These are phyloP conservation scores for Stichopus chloronotus DNA, from an alignment of 35 echinoderm and acorn worm species.

Conservation along the genomic window DNA sequence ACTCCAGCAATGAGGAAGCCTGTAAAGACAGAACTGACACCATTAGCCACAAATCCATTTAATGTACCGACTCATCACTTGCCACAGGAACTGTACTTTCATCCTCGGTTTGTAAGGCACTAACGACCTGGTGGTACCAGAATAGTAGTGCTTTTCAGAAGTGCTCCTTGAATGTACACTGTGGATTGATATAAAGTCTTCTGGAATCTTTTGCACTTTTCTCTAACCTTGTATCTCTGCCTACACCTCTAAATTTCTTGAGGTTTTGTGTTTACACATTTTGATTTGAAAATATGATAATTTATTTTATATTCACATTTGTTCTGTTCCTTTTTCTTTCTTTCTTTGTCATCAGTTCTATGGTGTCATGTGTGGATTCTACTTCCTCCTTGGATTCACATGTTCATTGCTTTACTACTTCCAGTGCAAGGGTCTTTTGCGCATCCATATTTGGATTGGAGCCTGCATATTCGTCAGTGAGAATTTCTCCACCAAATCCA, in stretches of 20 bases:
- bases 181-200: not conserved
- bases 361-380: conserved; percentile 86
- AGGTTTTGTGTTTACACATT: not conserved
- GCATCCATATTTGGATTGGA: conserved; percentile 96
- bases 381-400: conserved; percentile 66
- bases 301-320: not conserved
- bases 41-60: too few relatives aligned
- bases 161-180: not conserved
- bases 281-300: not conserved
- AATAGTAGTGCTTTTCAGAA: not conserved
- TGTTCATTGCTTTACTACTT: conserved; percentile 69
- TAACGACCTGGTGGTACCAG: too few relatives aligned
- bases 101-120: too few relatives aligned
- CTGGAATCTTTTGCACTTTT: not conserved
- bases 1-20: too few relatives aligned
- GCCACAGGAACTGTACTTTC: too few relatives aligned
- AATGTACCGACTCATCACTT: too few relatives aligned
- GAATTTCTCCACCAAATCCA: too few relatives aligned
- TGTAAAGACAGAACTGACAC: too few relatives aligned
- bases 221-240: not conserved
- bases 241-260: not conserved
- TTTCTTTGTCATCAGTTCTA: conserved; percentile 71
- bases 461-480: conserved; percentile 51
- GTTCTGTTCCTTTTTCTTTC: not conserved
- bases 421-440: conserved; percentile 87